A percentile compares a stretch with the other conserved stretches of the same genome.
phyloP scores from a whole-genome alignment of 2,797 vertebrate genomes.

The Selene dorsalis region DNA sequence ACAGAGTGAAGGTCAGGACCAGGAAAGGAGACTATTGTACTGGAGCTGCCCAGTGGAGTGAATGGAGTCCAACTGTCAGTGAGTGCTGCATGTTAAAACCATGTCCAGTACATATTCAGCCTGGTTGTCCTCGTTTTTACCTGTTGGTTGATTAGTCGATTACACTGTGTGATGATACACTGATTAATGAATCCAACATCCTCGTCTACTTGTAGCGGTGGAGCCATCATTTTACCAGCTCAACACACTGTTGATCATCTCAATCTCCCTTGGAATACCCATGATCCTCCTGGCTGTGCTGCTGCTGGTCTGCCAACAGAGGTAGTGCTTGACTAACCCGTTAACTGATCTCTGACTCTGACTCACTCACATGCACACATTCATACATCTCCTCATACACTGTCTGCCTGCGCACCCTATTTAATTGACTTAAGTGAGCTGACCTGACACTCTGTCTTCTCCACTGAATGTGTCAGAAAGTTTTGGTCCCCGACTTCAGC shows the following conservation, averaged over 20 bases:
- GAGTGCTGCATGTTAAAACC: slow-evolving; percentile 42
- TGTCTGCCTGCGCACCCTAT: background rate
- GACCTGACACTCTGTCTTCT: background rate
- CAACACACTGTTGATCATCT: slow-evolving; percentile 40
- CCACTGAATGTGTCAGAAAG: background rate
- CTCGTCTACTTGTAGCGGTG: slow-evolving; percentile 44
- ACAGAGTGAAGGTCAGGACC: slow-evolving; percentile 63
- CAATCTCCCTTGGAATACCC: slow-evolving; percentile 71
- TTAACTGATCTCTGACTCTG: background rate
- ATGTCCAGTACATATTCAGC: background rate
- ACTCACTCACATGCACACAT: background rate
- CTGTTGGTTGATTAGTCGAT: background rate
- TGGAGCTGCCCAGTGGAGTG: slow-evolving; percentile 46
- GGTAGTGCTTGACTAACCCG: slow-evolving; percentile 52
- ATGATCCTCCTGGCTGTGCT: slow-evolving; percentile 76
- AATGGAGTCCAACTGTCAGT: slow-evolving; percentile 71
- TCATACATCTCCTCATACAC: background rate
- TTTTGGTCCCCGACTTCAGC: accelerated
- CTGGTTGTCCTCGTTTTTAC: background rate
- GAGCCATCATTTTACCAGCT: background rate
- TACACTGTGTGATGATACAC: no score
- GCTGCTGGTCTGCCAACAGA: slow-evolving; percentile 67
- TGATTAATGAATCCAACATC: background rate
- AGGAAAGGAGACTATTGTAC: accelerated
- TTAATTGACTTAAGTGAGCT: background rate